Evolutionary conservation across 1,140 invertebrate genomes (phyloP), one percentile per base, ranked within the genome.

Genomic region (Danaus melanippus): DNA sequence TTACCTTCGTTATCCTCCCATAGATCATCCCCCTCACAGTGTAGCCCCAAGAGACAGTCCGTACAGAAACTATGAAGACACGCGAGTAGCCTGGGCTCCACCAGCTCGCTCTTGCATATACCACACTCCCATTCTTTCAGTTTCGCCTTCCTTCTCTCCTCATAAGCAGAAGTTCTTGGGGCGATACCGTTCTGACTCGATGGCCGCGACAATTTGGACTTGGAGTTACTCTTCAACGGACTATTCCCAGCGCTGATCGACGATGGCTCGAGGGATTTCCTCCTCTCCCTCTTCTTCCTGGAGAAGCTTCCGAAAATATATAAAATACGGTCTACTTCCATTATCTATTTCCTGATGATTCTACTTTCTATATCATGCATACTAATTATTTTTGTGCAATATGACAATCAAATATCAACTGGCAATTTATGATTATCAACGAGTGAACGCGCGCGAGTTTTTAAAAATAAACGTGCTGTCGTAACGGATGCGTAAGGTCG

Each of bases 291-390:
- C 15, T 88, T 87, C 57, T 89, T 87, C 52, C 90, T 71, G 1
- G 88, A 79, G 63, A 90, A 90, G 66, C 89, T 90, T 60, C 90
- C 89, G 67, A 90, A 90, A 67, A 90, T 90, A 69, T 89, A 90
- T 15, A 88, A 71, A 60, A 89, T 86, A 61, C 89, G 84, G 59
- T 90, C 89, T 50, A 89, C 83, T 79, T 90, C 89, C 89, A 90
- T 89, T 66, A 74, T 74, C 58, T 62, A 53, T 53, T 49, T 49
- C 6, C 21, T 32, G 7, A 1, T 21, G 17, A 32, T 32, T 32
- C 21, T 32, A 32, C 21, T 32, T 32, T 32, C 21, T 32, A 32
- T 32, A 32, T 32, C 21, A 32, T 32, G 21, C 21, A 32, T 32
- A 32, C 7, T 32, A 32, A 7, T 32, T 32, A 32, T 7, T 32